Percentiles rank a stretch among this genome's conserved stretches.
phyloP scores from a whole-genome alignment of 2,888 invertebrate genomes.

The Hedya salicella region DNA sequence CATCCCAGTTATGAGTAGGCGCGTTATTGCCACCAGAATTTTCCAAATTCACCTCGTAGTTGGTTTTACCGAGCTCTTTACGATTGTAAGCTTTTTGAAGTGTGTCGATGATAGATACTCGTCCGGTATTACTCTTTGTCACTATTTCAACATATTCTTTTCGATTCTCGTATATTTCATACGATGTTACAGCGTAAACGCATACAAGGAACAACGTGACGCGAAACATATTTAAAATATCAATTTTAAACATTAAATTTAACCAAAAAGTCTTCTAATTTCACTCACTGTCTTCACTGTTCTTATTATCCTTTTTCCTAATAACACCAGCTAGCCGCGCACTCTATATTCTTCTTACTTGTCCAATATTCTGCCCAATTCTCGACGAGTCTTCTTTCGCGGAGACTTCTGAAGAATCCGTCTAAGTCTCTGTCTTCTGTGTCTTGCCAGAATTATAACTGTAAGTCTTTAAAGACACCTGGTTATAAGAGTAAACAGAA shows the following conservation, averaged over 20 bases:
- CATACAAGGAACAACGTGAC: neutral
- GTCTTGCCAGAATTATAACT: too few species aligned
- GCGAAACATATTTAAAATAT: neutral
- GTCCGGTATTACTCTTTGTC: neutral
- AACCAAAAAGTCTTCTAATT: neutral
- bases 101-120: neutral
- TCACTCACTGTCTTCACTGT: neutral
- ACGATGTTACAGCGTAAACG: neutral
- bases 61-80: neutral
- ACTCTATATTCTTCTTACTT: too few species aligned
- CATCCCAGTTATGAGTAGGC: neutral
- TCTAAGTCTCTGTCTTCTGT: too few species aligned
- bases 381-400: too few species aligned
- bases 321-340: too few species aligned
- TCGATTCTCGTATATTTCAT: neutral
- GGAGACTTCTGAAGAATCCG: too few species aligned
- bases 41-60: neutral
- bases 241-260: neutral
- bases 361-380: too few species aligned
- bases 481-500: too few species aligned
- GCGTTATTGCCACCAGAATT: conserved; percentile 6
- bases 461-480: too few species aligned
- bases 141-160: neutral
- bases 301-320: too few species aligned
- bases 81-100: neutral